A percentile compares a stretch with the other conserved stretches of the same genome.
Conservation (phyloP, 2,888 invertebrate genomes). For the Dione juno region DNA sequence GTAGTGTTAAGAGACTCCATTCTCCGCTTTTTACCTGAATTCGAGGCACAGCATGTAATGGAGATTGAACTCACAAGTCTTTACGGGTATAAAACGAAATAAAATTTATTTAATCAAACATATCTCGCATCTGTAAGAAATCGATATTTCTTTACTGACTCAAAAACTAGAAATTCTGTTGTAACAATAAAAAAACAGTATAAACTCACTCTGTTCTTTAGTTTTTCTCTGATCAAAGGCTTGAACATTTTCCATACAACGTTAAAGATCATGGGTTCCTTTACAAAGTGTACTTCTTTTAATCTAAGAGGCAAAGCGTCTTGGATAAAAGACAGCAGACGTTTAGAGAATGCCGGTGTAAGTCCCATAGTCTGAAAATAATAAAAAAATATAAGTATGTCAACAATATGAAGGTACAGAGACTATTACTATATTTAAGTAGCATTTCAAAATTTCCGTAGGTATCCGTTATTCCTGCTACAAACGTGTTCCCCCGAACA, state of each 20-base stretch:
- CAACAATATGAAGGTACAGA: not conserved
- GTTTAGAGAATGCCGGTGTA: constrained; percentile 89
- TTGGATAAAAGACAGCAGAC: constrained; percentile 91
- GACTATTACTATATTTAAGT: not conserved
- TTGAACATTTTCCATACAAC: constrained; percentile 93
- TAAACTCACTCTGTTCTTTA: constrained; percentile 87
- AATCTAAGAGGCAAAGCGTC: constrained; percentile 93
- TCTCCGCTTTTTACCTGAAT: too few species aligned
- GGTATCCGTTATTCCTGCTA: not conserved
- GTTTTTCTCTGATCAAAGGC: constrained; percentile 90
- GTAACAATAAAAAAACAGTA: not conserved
- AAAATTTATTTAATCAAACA: too few species aligned
- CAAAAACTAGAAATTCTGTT: too few species aligned
- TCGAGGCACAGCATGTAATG: too few species aligned
- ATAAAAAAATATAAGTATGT: constrained; percentile 2
- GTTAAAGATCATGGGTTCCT: constrained; percentile 92
- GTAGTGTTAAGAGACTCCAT: too few species aligned
- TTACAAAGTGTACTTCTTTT: constrained; percentile 93
- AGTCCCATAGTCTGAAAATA: constrained; percentile 84
- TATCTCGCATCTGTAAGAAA: too few species aligned
- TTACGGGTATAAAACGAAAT: too few species aligned
- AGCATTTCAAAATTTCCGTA: not conserved
- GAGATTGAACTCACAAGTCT: too few species aligned
- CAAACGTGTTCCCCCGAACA: constrained; percentile 10
- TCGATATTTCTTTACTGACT: too few species aligned